Conservation (phyloP, 2,888 invertebrate species). For the Chaitophorus viminalis region DNA sequence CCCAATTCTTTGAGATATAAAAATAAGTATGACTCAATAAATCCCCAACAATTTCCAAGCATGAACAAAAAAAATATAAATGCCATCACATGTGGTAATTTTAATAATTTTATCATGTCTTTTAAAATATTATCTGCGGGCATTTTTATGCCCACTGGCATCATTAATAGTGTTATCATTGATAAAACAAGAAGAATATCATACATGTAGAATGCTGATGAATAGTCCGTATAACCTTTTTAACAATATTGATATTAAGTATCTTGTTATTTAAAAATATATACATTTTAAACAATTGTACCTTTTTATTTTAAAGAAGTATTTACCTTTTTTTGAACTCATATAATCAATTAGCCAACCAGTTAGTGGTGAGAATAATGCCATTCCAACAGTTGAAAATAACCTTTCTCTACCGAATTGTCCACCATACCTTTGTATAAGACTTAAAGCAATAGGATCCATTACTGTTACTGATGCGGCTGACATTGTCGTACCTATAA, state of each 20-base stretch:
- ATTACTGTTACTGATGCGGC: constrained; percentile 87
- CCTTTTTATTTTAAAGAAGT: constrained; percentile 82
- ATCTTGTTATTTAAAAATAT: neutral
- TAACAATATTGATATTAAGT: neutral
- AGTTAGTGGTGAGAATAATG: constrained; percentile 82
- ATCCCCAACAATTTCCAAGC: constrained; percentile 88
- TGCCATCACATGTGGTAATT: constrained; percentile 81
- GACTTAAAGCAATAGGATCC: constrained; percentile 87
- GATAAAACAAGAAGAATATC: constrained; percentile 79
- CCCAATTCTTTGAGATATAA: constrained; percentile 85
- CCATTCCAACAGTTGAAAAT: constrained; percentile 85
- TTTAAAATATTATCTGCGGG: constrained; percentile 82
- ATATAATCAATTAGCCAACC: constrained; percentile 81
- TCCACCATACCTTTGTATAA: constrained; percentile 85
- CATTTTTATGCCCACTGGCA: constrained; percentile 81
- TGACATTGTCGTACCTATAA: constrained; percentile 83
- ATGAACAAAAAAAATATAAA: constrained; percentile 85
- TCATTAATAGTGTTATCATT: constrained; percentile 78
- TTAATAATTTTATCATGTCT: constrained; percentile 79
- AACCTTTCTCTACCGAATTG: constrained; percentile 84
- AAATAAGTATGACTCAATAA: constrained; percentile 88
- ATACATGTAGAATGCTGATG: constrained; percentile 87
- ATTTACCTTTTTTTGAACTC: constrained; percentile 70
- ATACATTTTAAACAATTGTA: neutral
- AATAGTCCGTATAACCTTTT: constrained; percentile 83